Base-by-base conservation (phyloP, 2,113 vertebrate genomes). In the Zosterops hypoxanthus region DNA sequence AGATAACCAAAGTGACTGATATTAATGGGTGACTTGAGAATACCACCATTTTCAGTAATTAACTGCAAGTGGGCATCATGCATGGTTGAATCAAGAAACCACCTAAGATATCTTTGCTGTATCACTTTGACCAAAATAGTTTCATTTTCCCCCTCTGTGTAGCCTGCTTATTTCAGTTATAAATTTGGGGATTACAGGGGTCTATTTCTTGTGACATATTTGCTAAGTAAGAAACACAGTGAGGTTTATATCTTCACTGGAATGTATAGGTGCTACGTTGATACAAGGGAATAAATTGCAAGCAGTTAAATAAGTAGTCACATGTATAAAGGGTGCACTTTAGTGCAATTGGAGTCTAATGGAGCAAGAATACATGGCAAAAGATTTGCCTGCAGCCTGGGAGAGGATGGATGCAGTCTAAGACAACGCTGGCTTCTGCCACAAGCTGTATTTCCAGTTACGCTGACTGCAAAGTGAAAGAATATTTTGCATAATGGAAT, bases 401-500 rank as follows among this genome's bases (percentile, higher is more conserved):
- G 81, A 89, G 81, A 78, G 72, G 16, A 88, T 1, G 8, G 36
- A 68, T 92, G 41, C 44, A 61, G 33, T 47, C 81, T 95, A 73
- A 92, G 52, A 72, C 69, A 94, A 81, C 28, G 36, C 36, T 91
- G 61, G 8, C 73, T 89, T 87, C 47, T 89, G n/a, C 73, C 66
- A 69, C 61, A 69, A 76, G 61, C 86, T 82, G 49, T 82, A 36
- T 65, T 94, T 92, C 66, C 79, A 94, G 42, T 78, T 85, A 71
- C 20, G 33, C 59, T 61, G 12, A 84, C 52, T 73, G 50, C 71
- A 55, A 73, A 91, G 55, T 71, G 60, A 86, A 92, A 96, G 76
- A 66, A 24, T 50, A 77, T 85, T 90, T 90, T 92, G 86, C 88
- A 81, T 96, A 91, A 81, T 72, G 36, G 61, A 56, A 90, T 92